phyloP scores from a whole-genome alignment of 2,888 invertebrate genomes.

The Coleophora flavipennella region DNA sequence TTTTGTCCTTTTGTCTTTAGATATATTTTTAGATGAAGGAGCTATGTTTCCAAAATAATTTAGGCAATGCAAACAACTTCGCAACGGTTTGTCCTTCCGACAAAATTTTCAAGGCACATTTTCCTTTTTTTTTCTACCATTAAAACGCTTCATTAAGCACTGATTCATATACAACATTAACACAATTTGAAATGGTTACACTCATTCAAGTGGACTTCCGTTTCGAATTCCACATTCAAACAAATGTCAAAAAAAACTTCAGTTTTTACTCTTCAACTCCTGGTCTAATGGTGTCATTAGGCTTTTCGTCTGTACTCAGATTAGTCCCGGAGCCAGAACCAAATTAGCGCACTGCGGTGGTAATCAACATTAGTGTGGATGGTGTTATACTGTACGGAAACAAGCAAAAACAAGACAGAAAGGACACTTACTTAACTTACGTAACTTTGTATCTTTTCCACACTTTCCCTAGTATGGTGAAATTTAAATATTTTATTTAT shows the following conservation, averaged over 20 bases:
- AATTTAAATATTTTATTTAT: no score
- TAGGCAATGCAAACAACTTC: no score
- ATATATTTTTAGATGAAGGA: not conserved
- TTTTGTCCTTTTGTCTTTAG: not conserved
- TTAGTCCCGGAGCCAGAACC: conserved; percentile 30
- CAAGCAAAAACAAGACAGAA: conserved; percentile 4
- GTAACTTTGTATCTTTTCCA: no score
- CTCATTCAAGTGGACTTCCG: conserved; percentile 7
- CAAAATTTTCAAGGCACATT: not conserved
- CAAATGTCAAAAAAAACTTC: conserved; percentile 19
- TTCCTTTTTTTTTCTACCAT: not conserved
- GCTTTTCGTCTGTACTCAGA: conserved; percentile 20
- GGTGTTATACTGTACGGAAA: not conserved
- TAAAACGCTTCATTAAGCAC: no score
- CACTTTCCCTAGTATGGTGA: no score
- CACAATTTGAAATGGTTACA: no score
- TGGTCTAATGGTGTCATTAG: conserved; percentile 43
- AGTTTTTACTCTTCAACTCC: conserved; percentile 17
- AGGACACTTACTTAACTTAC: no score
- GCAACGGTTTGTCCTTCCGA: no score
- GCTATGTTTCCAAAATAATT: no score
- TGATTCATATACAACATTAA: no score
- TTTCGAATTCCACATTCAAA: conserved; percentile 8
- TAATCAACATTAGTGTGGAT: not conserved
- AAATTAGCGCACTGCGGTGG: conserved; percentile 18